These are phyloP conservation scores for Laspeyria flexula DNA, from an alignment of 2,888 invertebrate genomes.

Conservation along the genomic window DNA sequence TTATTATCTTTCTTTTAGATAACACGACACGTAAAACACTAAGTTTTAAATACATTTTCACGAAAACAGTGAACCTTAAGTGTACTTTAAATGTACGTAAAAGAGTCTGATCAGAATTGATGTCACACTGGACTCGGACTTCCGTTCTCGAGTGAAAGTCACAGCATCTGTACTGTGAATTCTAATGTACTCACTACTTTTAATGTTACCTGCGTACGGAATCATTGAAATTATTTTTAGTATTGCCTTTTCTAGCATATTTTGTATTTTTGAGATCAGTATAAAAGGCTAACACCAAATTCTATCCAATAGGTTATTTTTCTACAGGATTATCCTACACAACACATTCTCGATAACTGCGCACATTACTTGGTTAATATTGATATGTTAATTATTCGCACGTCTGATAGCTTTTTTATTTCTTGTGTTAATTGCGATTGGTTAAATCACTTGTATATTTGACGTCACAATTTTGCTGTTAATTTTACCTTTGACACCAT, in stretches of 20 bases:
- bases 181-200: slow-evolving; percentile 46
- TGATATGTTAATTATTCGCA: slow-evolving; percentile 35
- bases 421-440: slow-evolving; percentile 28
- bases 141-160: slow-evolving; percentile 51
- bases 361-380: slow-evolving; percentile 57
- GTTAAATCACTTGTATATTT: background rate
- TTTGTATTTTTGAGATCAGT: slow-evolving; percentile 40
- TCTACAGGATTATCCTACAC: no score
- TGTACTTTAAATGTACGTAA: slow-evolving; percentile 9
- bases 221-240: slow-evolving; percentile 19
- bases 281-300: no score
- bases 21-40: no score
- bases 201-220: slow-evolving; percentile 33
- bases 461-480: slow-evolving; percentile 2
- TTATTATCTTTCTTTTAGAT: no score
- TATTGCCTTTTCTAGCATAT: background rate
- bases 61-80: background rate
- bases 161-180: slow-evolving; percentile 50
- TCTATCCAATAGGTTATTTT: no score
- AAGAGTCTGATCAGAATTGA: slow-evolving; percentile 44
- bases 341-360: no score
- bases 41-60: background rate
- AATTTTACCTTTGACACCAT: slow-evolving; percentile 18
- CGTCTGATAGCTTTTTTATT: slow-evolving; percentile 16
- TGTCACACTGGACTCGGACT: slow-evolving; percentile 50